These are phyloP conservation scores for Paralvinella palmiformis DNA, from an alignment of 1,140 invertebrate species.

Conservation along the genomic window DNA sequence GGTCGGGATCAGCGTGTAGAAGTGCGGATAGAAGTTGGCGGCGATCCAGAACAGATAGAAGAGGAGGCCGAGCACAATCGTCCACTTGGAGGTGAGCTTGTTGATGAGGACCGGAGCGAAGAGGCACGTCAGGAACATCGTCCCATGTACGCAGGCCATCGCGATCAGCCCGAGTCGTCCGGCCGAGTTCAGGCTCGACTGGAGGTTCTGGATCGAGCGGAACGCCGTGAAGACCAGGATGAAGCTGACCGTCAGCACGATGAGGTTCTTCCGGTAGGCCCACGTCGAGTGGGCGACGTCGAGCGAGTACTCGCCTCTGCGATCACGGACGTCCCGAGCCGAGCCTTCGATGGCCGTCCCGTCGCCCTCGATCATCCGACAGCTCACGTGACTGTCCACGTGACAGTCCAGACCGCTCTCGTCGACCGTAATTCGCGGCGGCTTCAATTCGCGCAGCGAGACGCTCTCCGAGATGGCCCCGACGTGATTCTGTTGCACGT, in stretches of 20 bases:
- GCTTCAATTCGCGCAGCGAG: slow-evolving; percentile 2
- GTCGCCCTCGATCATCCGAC: neutral
- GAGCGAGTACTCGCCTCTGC: neutral
- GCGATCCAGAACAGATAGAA: slow-evolving; percentile 44
- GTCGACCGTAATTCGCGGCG: neutral
- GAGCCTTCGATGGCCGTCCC: neutral
- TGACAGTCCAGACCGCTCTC: neutral
- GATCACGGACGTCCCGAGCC: neutral
- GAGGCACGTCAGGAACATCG: slow-evolving; percentile 42
- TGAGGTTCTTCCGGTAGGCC: slow-evolving; percentile 35
- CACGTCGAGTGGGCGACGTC: slow-evolving; percentile 5
- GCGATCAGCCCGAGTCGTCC: slow-evolving; percentile 39
- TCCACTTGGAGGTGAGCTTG: slow-evolving; percentile 43
- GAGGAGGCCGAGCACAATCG: slow-evolving; percentile 38
- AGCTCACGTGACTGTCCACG: neutral
- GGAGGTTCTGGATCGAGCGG: slow-evolving; percentile 45
- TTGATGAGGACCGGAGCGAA: slow-evolving; percentile 43
- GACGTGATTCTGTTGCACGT: slow-evolving; percentile 19
- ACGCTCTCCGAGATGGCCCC: neutral
- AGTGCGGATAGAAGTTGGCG: slow-evolving; percentile 44
- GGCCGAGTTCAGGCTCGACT: slow-evolving; percentile 40
- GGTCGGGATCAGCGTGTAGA: slow-evolving; percentile 44
- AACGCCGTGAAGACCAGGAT: slow-evolving; percentile 47
- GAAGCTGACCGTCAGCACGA: slow-evolving; percentile 43
- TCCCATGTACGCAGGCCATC: slow-evolving; percentile 40